Conservation (phyloP, 2,113 vertebrate genomes). For the Mohoua ochrocephala region DNA sequence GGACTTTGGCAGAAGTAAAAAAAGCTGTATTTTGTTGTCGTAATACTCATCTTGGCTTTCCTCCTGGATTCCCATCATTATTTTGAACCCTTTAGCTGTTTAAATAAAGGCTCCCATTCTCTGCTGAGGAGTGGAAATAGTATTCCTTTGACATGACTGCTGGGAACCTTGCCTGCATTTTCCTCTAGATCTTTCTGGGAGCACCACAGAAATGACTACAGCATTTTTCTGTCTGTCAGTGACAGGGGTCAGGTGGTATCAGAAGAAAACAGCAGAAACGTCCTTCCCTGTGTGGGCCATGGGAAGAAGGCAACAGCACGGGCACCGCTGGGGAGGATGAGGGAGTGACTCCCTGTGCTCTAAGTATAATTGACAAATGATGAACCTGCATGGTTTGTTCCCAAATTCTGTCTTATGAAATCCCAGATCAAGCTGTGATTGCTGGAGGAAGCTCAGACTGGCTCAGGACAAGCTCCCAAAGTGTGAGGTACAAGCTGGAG, state of each 20-base stretch:
- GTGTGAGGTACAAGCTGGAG: accelerated
- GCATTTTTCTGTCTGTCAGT: background rate
- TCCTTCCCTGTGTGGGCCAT: background rate
- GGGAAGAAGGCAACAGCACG: background rate
- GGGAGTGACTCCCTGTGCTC: background rate
- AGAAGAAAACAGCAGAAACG: background rate
- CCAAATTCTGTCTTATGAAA: background rate
- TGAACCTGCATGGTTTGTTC: background rate
- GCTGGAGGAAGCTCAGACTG: background rate
- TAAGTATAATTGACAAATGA: background rate
- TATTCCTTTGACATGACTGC: background rate
- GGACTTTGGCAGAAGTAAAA: background rate
- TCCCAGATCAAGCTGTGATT: background rate
- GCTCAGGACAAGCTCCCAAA: background rate
- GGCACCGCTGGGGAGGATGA: background rate
- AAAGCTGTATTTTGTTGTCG: background rate
- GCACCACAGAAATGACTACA: background rate
- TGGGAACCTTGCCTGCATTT: background rate
- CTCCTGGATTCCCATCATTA: background rate
- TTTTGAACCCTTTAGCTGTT: background rate
- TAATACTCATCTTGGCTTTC: background rate
- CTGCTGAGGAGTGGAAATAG: background rate
- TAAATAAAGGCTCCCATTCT: background rate
- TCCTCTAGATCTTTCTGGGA: background rate
- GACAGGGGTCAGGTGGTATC: background rate